Evolutionary conservation across 92 coral and sea anemone species (phyloP).

Genomic region (Epizoanthus rinbou): DNA sequence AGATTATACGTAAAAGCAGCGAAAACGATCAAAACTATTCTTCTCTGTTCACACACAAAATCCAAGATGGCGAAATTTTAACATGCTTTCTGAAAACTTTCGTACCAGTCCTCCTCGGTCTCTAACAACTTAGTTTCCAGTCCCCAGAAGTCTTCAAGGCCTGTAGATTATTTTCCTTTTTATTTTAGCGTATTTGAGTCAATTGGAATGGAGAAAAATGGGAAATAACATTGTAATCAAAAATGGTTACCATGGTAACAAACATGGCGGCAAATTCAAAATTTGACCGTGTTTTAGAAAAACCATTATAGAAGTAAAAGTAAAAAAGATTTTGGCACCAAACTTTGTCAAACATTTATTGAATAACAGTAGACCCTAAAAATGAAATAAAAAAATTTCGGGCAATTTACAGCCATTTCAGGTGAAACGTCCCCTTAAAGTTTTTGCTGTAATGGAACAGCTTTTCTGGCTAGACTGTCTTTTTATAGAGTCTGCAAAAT

Average conservation of each 20-base stretch:
- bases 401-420: background rate
- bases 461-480: too few species aligned
- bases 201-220: background rate
- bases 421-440: background rate
- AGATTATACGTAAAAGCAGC: too few species aligned
- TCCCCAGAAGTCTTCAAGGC: background rate
- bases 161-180: background rate
- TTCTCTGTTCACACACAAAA: constrained; percentile 4
- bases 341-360: background rate
- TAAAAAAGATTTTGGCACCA: background rate
- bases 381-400: background rate
- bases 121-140: background rate
- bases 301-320: background rate
- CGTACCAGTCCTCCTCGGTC: background rate
- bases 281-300: background rate
- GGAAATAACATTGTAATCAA: background rate
- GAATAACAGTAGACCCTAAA: background rate
- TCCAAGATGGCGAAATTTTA: constrained; percentile 5
- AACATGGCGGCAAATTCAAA: constrained; percentile 4
- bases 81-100: background rate
- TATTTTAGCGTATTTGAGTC: background rate
- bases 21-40: background rate
- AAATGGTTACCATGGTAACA: constrained; percentile 5
- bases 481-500: too few species aligned
- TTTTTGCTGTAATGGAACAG: too few species aligned